A percentile compares a stretch with the other conserved stretches of the same genome.
Evolutionary conservation across 2,797 vertebrate species (phyloP).

Genomic region (Ceyx erithaca): DNA sequence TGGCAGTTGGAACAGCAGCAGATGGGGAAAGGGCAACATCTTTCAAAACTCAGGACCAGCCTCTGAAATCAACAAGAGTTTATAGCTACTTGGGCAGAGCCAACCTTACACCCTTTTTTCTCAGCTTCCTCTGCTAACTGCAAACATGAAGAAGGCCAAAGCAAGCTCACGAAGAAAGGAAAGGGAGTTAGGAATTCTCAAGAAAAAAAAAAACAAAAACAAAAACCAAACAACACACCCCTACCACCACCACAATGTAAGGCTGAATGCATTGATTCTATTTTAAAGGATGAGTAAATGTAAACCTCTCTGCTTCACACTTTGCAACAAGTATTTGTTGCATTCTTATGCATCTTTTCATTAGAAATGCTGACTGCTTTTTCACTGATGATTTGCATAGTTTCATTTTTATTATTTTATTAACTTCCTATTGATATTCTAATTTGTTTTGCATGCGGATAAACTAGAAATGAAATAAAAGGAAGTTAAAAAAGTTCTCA

Average conservation of each 20-base stretch:
- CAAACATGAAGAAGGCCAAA: not conserved
- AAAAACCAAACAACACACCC: too few species aligned
- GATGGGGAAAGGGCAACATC: constrained; percentile 4
- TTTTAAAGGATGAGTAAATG: not conserved
- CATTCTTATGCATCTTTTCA: not conserved
- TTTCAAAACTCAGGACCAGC: not conserved
- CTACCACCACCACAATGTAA: accelerated
- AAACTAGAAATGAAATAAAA: not conserved
- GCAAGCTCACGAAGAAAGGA: not conserved
- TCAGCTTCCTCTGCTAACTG: not conserved
- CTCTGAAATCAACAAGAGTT: not conserved
- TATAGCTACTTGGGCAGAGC: not conserved
- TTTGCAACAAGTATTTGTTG: not conserved
- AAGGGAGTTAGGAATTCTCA: not conserved
- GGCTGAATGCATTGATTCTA: not conserved
- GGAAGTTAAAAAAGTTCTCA: not conserved
- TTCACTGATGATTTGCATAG: not conserved
- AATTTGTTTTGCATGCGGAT: not conserved
- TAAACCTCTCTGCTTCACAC: not conserved
- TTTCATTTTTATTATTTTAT: not conserved
- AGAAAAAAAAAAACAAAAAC: not conserved
- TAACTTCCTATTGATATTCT: not conserved
- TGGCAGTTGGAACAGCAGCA: not conserved
- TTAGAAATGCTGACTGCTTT: not conserved
- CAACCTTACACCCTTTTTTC: not conserved